phyloP scores from a whole-genome alignment of 2,113 vertebrate species.

The Percina caprodes region DNA sequence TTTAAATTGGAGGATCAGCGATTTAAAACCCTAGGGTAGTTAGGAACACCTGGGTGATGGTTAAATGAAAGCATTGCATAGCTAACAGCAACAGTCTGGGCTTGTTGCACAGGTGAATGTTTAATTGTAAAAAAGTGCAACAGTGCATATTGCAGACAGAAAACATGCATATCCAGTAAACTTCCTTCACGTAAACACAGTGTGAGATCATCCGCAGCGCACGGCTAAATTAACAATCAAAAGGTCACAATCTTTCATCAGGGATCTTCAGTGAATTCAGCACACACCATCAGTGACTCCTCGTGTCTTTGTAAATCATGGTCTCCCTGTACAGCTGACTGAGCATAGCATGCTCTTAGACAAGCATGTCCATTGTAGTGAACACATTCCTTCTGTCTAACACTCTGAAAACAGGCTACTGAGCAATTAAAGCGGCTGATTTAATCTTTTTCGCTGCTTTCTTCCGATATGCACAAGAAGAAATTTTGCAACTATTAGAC shows the following conservation, averaged over 20 bases:
- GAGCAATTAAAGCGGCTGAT: conserved; percentile 60
- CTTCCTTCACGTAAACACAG: not conserved
- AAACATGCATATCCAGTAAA: not conserved
- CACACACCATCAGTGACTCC: conserved; percentile 31
- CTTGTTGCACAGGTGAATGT: not conserved
- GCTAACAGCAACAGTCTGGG: conserved; percentile 1
- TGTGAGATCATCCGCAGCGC: not conserved
- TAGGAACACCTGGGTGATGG: not conserved
- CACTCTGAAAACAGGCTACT: conserved; percentile 53
- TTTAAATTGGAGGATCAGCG: not conserved
- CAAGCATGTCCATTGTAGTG: conserved; percentile 62
- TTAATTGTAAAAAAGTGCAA: conserved; percentile 5
- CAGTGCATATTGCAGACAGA: not conserved
- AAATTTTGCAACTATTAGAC: conserved; percentile 28
- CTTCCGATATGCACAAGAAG: conserved; percentile 38
- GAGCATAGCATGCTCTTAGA: conserved; percentile 47
- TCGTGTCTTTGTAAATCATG: conserved; percentile 37
- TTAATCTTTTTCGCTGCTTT: conserved; percentile 46
- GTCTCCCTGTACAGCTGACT: conserved; percentile 42
- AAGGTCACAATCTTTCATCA: conserved; percentile 49
- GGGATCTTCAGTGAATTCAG: conserved; percentile 22
- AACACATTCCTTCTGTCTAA: conserved; percentile 74
- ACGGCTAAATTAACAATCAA: conserved; percentile 36
- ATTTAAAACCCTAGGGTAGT: conserved; percentile 15
- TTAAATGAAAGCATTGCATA: conserved; percentile 3